Evolutionary conservation across 2,888 invertebrate species (phyloP).

Genomic region (Terebella lapidaria): DNA sequence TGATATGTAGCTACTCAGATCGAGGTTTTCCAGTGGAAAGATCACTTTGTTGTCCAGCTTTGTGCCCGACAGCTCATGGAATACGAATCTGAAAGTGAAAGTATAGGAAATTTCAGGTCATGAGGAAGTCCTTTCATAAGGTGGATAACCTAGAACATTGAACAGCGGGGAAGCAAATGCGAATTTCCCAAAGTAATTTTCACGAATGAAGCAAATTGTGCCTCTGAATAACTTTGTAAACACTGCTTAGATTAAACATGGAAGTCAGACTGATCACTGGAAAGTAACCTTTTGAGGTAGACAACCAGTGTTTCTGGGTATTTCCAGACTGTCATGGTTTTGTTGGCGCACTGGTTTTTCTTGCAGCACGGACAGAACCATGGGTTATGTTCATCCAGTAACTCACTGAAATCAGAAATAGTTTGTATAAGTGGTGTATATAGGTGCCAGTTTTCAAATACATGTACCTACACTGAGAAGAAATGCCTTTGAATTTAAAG

Average conservation of each 20-base stretch:
- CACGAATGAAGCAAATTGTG: too few relatives aligned
- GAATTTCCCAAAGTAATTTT: too few relatives aligned
- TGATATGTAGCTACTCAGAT: slow-evolving; percentile 56
- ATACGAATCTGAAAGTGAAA: slow-evolving; percentile 60
- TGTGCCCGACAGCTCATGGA: slow-evolving; percentile 61
- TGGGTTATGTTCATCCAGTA: slow-evolving; percentile 63
- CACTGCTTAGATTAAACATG: too few relatives aligned
- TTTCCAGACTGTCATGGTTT: slow-evolving; percentile 64
- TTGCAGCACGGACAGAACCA: slow-evolving; percentile 65
- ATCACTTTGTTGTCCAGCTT: slow-evolving; percentile 63
- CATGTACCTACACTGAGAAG: too few relatives aligned
- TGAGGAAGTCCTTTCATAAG: too few relatives aligned
- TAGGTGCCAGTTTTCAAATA: too few relatives aligned
- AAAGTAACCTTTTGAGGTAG: slow-evolving; percentile 61
- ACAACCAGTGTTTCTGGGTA: slow-evolving; percentile 65
- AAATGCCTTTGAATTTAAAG: too few relatives aligned
- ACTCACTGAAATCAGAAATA: slow-evolving; percentile 62
- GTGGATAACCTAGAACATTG: too few relatives aligned
- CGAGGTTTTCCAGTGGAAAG: slow-evolving; percentile 61
- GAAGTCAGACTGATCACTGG: too few relatives aligned
- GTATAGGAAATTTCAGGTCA: background rate
- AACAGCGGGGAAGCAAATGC: too few relatives aligned
- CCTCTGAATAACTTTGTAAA: too few relatives aligned
- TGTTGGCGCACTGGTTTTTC: slow-evolving; percentile 62
- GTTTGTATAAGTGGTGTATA: too few relatives aligned